Evolutionary conservation across 1,140 invertebrate species (phyloP), one percentile per base, ranked within the genome.

Genomic region (Papilio aristodemus): DNA sequence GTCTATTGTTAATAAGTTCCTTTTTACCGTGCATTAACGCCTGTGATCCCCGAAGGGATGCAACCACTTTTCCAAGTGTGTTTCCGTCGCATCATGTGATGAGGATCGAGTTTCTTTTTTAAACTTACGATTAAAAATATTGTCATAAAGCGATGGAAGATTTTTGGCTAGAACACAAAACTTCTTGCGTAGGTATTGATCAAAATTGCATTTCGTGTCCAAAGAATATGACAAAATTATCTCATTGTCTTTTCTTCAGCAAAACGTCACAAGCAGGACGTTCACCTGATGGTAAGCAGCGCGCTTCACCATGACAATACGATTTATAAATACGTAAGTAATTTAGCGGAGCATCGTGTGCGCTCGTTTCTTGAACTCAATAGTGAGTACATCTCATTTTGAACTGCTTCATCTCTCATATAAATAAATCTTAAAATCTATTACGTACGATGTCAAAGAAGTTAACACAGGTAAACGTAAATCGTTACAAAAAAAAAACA

Each of bases 271-370:
- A 54, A 54, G 9, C 43, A 10, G 46, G 17, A 54, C 46, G 22
- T 54, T 54, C 46, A 54, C 46, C 46, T 54, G 46, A 54, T 22
- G 19, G 46, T 25, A 54, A 22, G 46, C 11, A 39, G 0, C 6
- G 6, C 46, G 19, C 46, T 54, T 54, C 43, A 46, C 46, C 46
- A 54, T 54, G 46, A 54, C 46, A 22, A 22, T 54, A 54, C 19
- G 10, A 54, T 22, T 54, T 54, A 54, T 13, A 54, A 54, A 54
- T 25, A 54, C 19, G 19, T 54, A 54, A 54, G 19, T 54, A 54
- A 54, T 54, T 54, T 54, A 22, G 9, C 19, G 19, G 17, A 22
- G 46, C 8, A 25, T 25, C 9, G 11, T 13, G 17, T 54, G 46
- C 46, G 19, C 46, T 25, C 10, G 14, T 46, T 54, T 54, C 46